These are phyloP conservation scores for Podotricha telesiphe DNA, from an alignment of 2,888 invertebrate species.

Conservation along the genomic window DNA sequence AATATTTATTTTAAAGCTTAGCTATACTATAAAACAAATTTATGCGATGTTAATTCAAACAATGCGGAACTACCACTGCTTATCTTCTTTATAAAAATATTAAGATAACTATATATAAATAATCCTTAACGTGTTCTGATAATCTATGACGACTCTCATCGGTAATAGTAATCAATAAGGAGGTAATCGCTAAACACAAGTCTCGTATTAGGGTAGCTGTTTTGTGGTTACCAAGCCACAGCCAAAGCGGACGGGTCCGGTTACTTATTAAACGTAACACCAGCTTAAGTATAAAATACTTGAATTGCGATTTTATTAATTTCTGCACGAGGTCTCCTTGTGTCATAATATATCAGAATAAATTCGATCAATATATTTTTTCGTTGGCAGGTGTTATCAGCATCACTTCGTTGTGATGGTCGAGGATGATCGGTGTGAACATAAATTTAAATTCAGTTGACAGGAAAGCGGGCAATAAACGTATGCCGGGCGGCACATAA, in stretches of 20 bases:
- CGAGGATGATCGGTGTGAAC: slow-evolving; percentile 23
- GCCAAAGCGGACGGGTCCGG: slow-evolving; percentile 33
- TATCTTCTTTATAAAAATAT: background rate
- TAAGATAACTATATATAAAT: background rate
- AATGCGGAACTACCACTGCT: background rate
- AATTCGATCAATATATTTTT: slow-evolving; percentile 20
- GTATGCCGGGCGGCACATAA: slow-evolving; percentile 10
- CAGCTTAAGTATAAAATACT: slow-evolving; percentile 35
- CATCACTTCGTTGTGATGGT: slow-evolving; percentile 6
- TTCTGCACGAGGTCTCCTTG: slow-evolving; percentile 38
- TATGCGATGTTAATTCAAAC: slow-evolving; percentile 8
- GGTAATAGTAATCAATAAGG: background rate
- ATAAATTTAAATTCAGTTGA: slow-evolving; percentile 29
- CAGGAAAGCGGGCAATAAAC: slow-evolving; percentile 28
- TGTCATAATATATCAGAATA: slow-evolving; percentile 38
- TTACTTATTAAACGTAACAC: slow-evolving; percentile 40
- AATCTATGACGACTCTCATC: background rate
- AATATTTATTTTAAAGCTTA: background rate
- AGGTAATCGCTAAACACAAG: slow-evolving; percentile 3
- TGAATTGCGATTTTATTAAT: slow-evolving; percentile 41
- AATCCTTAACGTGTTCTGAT: background rate
- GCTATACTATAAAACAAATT: background rate
- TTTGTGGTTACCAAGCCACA: slow-evolving; percentile 36
- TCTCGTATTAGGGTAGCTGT: slow-evolving; percentile 18
- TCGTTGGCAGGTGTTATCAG: slow-evolving; percentile 24